Conservation (phyloP, 2,888 invertebrate species). For the Himalopsyche tibetana region DNA sequence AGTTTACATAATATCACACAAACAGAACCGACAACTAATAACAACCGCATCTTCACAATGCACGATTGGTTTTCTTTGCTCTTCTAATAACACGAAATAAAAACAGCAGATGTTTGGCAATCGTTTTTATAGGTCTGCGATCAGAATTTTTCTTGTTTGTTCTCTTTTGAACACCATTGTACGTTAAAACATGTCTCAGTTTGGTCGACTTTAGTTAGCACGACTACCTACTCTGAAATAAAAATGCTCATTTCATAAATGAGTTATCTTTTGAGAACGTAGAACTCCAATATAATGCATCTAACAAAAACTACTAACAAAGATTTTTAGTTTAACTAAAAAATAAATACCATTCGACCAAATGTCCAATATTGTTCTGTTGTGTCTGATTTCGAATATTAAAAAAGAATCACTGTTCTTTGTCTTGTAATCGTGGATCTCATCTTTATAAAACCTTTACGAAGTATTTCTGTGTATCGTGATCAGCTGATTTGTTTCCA, state of each 20-base stretch:
- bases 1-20: constrained; percentile 19
- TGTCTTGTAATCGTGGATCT: neutral
- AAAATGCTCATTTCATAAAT: neutral
- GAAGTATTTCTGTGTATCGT: neutral
- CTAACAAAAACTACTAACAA: too few species aligned
- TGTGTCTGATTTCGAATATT: neutral
- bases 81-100: constrained; percentile 5
- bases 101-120: constrained; percentile 31
- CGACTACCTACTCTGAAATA: neutral
- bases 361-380: neutral
- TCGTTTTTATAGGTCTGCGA: neutral
- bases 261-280: too few species aligned
- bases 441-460: neutral
- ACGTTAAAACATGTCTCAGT: neutral
- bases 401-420: neutral
- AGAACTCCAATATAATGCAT: too few species aligned
- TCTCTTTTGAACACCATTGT: neutral
- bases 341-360: too few species aligned
- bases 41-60: constrained; percentile 21
- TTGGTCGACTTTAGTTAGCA: neutral
- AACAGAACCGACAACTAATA: neutral
- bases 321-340: too few species aligned
- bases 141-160: neutral
- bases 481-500: constrained; percentile 24
- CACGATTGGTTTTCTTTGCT: constrained; percentile 20